Base-by-base conservation (phyloP, 2,797 vertebrate species). In the Chromobotia macracanthus region DNA sequence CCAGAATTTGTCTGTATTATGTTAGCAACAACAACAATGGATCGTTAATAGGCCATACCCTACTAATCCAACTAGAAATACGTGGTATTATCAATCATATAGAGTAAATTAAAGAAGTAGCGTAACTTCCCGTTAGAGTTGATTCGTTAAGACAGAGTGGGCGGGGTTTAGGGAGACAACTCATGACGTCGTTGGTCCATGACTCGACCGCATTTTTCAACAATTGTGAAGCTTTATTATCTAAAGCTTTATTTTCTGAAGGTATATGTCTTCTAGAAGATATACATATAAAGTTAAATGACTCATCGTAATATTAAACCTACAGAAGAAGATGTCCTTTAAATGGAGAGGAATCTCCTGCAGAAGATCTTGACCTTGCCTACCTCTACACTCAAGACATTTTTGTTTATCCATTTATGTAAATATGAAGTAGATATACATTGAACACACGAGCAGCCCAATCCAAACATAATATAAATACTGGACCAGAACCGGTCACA, bases 41-140 rank as follows among this genome's bases (percentile, higher is more conserved):
- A 8, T 46, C 16, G 46, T 64, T n/a, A 5, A 23, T 51, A 23
- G 13, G 38, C 23, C 10, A 10, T 19, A 38, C 19, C n/a, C 28
- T 28, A 28, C 28, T 28, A 28, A 28, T 28, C 28, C 28, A 28
- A 28, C 28, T 9, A 38, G 38, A 6, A 38, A 6, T 31, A 12
- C 3, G 8, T 64, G 28, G 35, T 8, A 75, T 25, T 35, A 61
- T 15, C 31, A 50, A 63, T 23, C 41, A 44, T 53, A n/a, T 0
- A 48, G 6, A 3, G 19, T 55, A 9, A 67, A 56, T 38, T 28
- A 5, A 28, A 5, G 2, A 0, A 55, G 3, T 2, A 56, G 18
- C 53, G 31, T 67, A 46, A 76, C 64, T 77, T 77, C 51, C 64
- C 16, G 50, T 55, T 55, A 12, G 46, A 35, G 4, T 75, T 58